Base-by-base conservation (phyloP, 92 coral and sea anemone genomes). In the Actinernus sp. region DNA sequence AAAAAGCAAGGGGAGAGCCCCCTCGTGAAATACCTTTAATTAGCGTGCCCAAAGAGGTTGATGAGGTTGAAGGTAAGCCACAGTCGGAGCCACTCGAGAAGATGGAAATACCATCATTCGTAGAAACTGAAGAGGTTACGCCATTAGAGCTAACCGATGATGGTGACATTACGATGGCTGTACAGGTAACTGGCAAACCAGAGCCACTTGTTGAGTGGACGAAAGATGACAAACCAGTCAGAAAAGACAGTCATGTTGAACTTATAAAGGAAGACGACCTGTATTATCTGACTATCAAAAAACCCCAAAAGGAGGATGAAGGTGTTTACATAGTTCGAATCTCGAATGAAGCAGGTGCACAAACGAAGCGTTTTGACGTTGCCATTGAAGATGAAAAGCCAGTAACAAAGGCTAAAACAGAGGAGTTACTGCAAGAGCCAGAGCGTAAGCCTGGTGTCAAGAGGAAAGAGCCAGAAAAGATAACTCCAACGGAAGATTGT, bases 281-380 rank as follows among this genome's bases (percentile, higher is more conserved):
- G 4, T 75, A 83, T 64, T 58, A 82, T 28, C 50, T 92, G 26
- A 74, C 90, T 27, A 83, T 92, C 76, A 63, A 67, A 38, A 61
- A 78, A 43, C 83, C 90, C 17, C 72, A 79, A 1, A 43, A 59
- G 7, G 84, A 58, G 31, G 97, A 92, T 62, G 70, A 67, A 26
- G 96, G 92, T 6, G 79, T 79, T 52, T 89, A 89, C 84, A 85
- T 70, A 43, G 86, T 79, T 31, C 66, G 74, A 13, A 88, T 78
- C 14, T 49, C 87, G 39, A 79, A 79, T 34, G 92, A 71, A 10
- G 76, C 43, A 18, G 76, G 81, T 6, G 71, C 61, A 49, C 49
- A 18, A 6, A 45, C 11, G 21, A 8, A 23, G 52, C 4, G 18
- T 4, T 45, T 45, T 45, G 52, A 45, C 22, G 52, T 45, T 5